Evolutionary conservation across 2,113 vertebrate species (phyloP).

Genomic region (Phainopepla nitens): DNA sequence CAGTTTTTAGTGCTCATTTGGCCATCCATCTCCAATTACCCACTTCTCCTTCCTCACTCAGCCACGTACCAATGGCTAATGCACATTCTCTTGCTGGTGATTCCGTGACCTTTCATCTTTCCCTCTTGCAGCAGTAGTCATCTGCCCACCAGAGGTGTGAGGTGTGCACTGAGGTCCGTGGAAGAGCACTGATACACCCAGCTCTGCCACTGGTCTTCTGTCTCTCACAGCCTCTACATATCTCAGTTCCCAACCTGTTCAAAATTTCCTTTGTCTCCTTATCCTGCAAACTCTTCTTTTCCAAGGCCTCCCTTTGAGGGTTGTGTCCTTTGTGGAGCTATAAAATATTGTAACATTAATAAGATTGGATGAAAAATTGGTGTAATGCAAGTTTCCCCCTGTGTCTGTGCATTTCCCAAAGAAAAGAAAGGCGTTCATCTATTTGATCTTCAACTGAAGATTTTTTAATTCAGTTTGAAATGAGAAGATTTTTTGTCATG

Average conservation of each 20-base stretch:
- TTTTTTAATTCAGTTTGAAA: not conserved
- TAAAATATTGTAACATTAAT: not conserved
- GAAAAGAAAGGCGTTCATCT: not conserved
- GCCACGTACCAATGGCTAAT: rapidly evolving
- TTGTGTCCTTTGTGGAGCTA: not conserved
- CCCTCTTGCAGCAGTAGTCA: not conserved
- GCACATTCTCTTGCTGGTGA: not conserved
- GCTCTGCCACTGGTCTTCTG: not conserved
- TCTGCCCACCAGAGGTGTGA: not conserved
- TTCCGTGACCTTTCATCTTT: not conserved
- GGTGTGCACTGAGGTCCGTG: not conserved
- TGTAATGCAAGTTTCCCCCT: not conserved
- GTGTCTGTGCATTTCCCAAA: not conserved
- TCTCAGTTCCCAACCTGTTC: not conserved
- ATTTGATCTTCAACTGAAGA: not conserved
- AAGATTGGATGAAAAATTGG: not conserved
- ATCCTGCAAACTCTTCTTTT: not conserved
- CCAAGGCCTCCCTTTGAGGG: not conserved
- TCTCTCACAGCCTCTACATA: not conserved
- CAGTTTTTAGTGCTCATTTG: not conserved
- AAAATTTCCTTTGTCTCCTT: not conserved
- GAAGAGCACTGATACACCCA: not conserved
- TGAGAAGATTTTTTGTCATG: not conserved
- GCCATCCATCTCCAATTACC: not conserved
- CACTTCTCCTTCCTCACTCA: not conserved